Conservation (phyloP, 2,888 invertebrate genomes). For the Agrochola macilenta region DNA sequence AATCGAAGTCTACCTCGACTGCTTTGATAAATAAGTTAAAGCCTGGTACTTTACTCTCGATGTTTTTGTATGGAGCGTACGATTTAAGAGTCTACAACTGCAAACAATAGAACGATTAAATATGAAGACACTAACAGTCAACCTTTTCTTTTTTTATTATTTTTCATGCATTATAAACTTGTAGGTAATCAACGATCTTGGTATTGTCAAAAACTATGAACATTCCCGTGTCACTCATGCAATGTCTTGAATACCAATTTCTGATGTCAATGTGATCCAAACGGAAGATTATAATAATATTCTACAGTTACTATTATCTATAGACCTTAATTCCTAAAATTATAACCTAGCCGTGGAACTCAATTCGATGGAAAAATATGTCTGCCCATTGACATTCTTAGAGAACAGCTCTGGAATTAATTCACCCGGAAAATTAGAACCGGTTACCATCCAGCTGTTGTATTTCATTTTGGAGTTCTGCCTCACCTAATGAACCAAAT, state of each 20-base stretch:
- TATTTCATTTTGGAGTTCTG: conserved; percentile 70
- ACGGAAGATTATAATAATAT: not conserved
- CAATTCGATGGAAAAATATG: conserved; percentile 27
- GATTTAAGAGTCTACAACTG: not conserved
- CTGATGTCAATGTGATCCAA: not conserved
- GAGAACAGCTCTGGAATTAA: conserved; percentile 68
- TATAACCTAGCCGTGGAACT: not conserved
- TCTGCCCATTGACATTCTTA: conserved; percentile 44
- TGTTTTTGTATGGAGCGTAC: not conserved
- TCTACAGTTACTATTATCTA: no score
- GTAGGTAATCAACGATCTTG: not conserved
- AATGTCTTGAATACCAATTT: not conserved
- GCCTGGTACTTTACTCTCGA: not conserved
- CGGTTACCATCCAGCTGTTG: conserved; percentile 69
- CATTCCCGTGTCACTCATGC: not conserved
- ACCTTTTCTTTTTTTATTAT: not conserved
- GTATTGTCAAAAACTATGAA: not conserved
- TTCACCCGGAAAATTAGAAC: conserved; percentile 78
- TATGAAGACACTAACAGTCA: not conserved
- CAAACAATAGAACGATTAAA: not conserved
- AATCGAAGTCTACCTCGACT: conserved; percentile 7
- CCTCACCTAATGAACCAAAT: conserved; percentile 77
- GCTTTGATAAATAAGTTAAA: conserved; percentile 15
- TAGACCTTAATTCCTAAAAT: not conserved
- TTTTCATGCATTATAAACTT: not conserved